Conservation (phyloP, 2,797 vertebrate species). For the Paramormyrops hopkinsi region DNA sequence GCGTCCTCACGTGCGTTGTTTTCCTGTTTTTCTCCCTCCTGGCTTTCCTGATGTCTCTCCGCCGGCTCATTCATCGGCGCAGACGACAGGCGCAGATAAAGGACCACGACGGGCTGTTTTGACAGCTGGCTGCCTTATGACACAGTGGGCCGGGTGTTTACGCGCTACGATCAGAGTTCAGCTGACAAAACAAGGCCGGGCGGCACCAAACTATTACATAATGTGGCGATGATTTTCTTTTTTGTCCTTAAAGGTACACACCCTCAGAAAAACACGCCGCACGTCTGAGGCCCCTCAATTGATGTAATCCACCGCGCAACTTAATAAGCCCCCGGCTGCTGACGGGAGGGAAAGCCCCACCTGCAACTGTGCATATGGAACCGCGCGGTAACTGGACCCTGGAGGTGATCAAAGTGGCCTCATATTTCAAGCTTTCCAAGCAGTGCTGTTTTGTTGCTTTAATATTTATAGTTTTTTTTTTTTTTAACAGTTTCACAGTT, state of each 20-base stretch:
- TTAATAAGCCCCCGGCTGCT: neutral
- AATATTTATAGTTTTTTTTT: neutral
- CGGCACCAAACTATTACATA: neutral
- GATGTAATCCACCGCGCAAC: neutral
- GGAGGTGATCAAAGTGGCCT: neutral
- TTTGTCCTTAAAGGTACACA: neutral
- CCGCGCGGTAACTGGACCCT: neutral
- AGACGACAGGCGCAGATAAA: neutral
- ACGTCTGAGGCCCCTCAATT: neutral
- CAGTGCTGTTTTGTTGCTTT: neutral
- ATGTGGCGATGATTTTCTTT: neutral
- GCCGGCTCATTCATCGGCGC: neutral
- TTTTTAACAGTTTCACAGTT: neutral
- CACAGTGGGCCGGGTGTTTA: neutral
- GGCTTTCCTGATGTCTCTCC: neutral
- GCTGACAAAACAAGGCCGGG: constrained; percentile 12
- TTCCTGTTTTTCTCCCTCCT: neutral
- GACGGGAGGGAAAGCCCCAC: neutral
- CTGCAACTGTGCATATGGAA: neutral
- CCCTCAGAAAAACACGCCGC: neutral
- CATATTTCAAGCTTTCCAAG: neutral
- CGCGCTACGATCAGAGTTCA: neutral
- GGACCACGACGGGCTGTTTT: neutral
- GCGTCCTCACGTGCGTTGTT: neutral
- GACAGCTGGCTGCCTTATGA: constrained; percentile 9